Evolutionary conservation across 1,140 invertebrate species (phyloP), one percentile per base, ranked within the genome.

Genomic region (Orussus abietinus): DNA sequence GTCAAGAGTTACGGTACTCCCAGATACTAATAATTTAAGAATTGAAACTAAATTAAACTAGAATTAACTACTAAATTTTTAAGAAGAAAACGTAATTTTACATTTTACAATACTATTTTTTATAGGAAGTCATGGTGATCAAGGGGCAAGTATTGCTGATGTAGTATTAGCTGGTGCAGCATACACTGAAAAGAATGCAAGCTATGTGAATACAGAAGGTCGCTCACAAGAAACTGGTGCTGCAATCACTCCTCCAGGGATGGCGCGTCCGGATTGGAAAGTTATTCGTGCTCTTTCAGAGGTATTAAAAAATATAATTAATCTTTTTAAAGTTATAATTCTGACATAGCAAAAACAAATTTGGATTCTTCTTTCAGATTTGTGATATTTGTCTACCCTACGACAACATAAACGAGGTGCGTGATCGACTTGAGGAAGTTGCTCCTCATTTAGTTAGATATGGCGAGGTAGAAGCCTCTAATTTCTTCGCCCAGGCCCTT

Each of bases 221-320:
- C 78, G 96, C 39, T 81, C 94, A n/a, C 96, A 99, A 74, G 85
- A 94, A 76, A 95, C 93, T 2, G 75, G 86, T 28, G 76, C 83
- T 3, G 96, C 95, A 10, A 84, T 98, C n/a, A 84, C 88, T 15
- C 90, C 96, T 28, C 96, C 96, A 10, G 95, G 95, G 45, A 78
- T 89, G 72, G 94, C 93, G 1, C 80, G 94, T 42, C 90, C 93
- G 52, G 96, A 99, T 75, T 99, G 96, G 96, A 98, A 99, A 77
- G 96, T 99, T 45, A 85, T 99, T 51, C 72, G 92, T 64, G 89
- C 88, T 28, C 64, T 92, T n/a, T 85, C 86, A 11, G 87, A 92
- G 75, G 85, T 86, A 38, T 42, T 39, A 14, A 17, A 22, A 25
- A 0, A 17, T 21, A 42, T 42, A 19, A 7, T 11, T 42, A 4